Evolutionary conservation across 2,113 vertebrate species (phyloP).

Genomic region (Equus quagga): DNA sequence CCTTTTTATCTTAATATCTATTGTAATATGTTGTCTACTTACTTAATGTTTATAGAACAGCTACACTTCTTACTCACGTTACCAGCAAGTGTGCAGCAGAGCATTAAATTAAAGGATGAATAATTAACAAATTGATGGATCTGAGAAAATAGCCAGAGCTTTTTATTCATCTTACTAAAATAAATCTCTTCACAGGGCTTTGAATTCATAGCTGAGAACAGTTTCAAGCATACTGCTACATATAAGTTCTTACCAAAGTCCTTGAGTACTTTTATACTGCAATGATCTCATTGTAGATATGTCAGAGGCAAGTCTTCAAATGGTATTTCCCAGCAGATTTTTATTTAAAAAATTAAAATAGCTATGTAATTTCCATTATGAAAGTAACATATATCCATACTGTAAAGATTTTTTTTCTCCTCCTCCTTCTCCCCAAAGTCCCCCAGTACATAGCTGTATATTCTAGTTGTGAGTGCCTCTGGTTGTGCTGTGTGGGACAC

Average conservation of each 20-base stretch:
- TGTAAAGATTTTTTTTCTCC: not conserved
- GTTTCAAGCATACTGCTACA: conserved; percentile 21
- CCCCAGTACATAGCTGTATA: too few species aligned
- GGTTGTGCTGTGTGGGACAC: too few species aligned
- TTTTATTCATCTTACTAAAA: conserved; percentile 58
- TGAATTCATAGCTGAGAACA: conserved; percentile 60
- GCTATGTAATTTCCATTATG: not conserved
- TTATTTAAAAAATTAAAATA: conserved; percentile 57
- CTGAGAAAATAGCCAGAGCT: not conserved
- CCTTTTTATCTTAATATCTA: conserved; percentile 26
- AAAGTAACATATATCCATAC: not conserved
- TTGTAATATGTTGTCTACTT: conserved; percentile 4
- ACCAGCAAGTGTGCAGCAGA: not conserved
- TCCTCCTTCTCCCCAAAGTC: too few species aligned
- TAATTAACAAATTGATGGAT: conserved; percentile 14
- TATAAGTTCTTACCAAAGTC: conserved; percentile 43
- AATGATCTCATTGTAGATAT: not conserved
- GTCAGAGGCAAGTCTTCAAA: conserved; percentile 15
- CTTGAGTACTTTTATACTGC: conserved; percentile 28
- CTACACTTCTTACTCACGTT: not conserved
- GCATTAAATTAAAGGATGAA: not conserved
- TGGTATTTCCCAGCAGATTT: conserved; percentile 44
- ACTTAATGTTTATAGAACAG: not conserved
- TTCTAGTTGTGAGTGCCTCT: too few species aligned
- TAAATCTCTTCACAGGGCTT: conserved; percentile 35